Conservation (phyloP, 2,888 invertebrate genomes). For the Drosophila suboccidentalis region DNA sequence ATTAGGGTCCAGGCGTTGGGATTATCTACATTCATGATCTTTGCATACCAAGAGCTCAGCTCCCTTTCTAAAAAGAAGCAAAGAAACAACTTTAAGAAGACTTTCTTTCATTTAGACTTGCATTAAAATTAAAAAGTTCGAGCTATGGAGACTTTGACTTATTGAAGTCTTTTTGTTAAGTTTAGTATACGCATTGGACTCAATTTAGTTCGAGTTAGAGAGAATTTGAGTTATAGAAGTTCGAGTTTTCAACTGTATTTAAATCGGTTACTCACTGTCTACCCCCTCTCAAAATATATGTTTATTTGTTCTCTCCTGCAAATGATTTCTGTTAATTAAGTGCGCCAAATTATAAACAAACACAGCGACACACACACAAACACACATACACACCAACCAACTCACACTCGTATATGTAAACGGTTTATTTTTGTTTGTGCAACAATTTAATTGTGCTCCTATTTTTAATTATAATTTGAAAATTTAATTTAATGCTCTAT, state of each 20-base stretch:
- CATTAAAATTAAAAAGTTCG: too few species aligned
- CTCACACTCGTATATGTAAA: not conserved
- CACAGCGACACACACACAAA: conserved; percentile 4
- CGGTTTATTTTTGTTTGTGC: conserved; percentile 38
- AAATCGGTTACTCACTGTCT: not conserved
- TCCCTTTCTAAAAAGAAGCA: not conserved
- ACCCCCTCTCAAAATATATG: not conserved
- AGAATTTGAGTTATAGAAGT: too few species aligned
- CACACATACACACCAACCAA: conserved; percentile 4
- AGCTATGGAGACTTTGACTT: too few species aligned
- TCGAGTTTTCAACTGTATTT: too few species aligned
- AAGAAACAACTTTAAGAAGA: not conserved
- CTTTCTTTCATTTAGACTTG: too few species aligned
- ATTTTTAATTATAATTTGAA: conserved; percentile 62
- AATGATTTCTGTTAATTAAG: conserved; percentile 71
- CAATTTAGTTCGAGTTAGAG: too few species aligned
- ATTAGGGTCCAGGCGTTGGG: too few species aligned
- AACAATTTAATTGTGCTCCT: conserved; percentile 61
- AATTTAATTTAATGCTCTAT: conserved; percentile 57
- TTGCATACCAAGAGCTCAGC: not conserved
- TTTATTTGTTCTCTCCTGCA: conserved; percentile 7
- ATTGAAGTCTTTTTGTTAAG: too few species aligned
- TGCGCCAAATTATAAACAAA: conserved; percentile 32
- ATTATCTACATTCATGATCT: not conserved
- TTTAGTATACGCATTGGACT: too few species aligned